A percentile compares a stretch with the other conserved stretches of the same genome.
phyloP scores from a whole-genome alignment of 2,113 vertebrate genomes.

The Halcyon senegalensis region DNA sequence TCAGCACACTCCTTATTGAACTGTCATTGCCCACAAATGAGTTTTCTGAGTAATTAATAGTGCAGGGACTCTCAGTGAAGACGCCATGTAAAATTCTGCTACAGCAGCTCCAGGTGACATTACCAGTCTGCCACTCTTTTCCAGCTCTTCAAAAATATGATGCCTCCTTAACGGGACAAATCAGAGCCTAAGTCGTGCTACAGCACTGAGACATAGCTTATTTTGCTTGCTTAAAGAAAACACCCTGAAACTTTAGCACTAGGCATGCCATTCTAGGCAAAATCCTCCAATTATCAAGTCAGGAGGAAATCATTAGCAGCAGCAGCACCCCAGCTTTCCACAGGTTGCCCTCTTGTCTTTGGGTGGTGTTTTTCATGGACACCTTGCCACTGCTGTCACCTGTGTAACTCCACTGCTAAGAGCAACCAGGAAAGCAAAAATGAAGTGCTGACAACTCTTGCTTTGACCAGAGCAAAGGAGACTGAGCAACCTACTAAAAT shows the following conservation, averaged over 20 bases:
- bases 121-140: not conserved
- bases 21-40: not conserved
- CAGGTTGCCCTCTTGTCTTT: not conserved
- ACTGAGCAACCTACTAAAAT: not conserved
- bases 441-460: not conserved
- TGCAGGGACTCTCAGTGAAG: not conserved
- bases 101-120: not conserved
- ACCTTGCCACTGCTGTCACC: not conserved
- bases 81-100: not conserved
- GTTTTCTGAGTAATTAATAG: slow-evolving; percentile 3
- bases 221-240: not conserved
- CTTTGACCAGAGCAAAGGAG: not conserved
- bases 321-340: not conserved
- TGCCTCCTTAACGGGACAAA: not conserved
- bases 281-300: not conserved
- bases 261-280: not conserved
- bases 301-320: not conserved
- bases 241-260: not conserved
- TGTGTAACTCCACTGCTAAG: not conserved
- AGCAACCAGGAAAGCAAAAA: not conserved
- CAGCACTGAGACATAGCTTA: not conserved
- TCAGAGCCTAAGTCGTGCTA: not conserved
- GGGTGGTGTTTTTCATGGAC: not conserved
- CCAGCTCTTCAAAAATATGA: not conserved
- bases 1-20: not conserved